Evolutionary conservation across 2,888 invertebrate species (phyloP), one percentile per base, ranked within the genome.

Genomic region (Pegoplata infirma): DNA sequence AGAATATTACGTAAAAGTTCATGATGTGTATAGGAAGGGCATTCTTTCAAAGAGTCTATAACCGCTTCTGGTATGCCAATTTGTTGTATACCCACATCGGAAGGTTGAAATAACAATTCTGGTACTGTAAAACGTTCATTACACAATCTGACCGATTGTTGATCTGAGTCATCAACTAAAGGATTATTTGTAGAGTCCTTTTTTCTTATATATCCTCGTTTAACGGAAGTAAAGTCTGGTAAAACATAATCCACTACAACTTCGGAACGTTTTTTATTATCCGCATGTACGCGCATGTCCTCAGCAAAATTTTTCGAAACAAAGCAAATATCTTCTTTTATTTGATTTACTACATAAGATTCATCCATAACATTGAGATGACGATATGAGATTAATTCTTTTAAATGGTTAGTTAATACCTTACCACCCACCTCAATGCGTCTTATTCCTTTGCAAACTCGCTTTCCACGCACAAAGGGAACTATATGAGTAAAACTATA

Each of bases 301-400:
- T 90, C 90, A 84, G 92, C 92, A 84, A 98, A 97, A 86, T 98
- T 91, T 82, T 92, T 91, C 0, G 98, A 94, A 0, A 99, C 97
- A 90, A 94, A 99, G 88, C 99, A 99, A 0, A 96, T 93, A 88
- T 99, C 99, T 90, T 99, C 99, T 89, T 99, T 99, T 0, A 95
- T 96, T 90, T 99, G 98, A 90, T 99, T 99, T 55, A 99, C 97
- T 0, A 99, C 98, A 90, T 96, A 98, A 0, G 98, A 98, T 89
- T 99, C 99, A 87, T 99, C 98, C 97, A 98, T 97, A 0, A 99
- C 98, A 91, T 99, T 97, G 51, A 99, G 90, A 87, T 99, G 98
- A 47, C 91, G 96, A 89, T 99, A 99, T 0, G 99, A 99, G 82
- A 99, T 94, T 14, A 98, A 93, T 89, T 99, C 99, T 89, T 99